These are phyloP conservation scores for Marmota monax DNA, from an alignment of 2,113 vertebrate genomes.

Conservation along the genomic window DNA sequence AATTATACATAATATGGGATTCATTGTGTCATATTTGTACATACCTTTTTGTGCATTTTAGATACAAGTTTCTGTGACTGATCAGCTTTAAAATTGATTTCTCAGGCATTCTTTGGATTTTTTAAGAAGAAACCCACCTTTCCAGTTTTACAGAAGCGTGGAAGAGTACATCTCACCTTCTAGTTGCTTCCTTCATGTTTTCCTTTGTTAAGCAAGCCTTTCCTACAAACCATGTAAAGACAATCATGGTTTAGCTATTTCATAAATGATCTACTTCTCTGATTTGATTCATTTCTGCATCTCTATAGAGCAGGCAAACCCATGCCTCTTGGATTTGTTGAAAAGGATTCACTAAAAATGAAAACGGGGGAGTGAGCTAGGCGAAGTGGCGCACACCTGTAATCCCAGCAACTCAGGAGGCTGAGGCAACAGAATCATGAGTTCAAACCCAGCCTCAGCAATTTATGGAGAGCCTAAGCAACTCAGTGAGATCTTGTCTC, in stretches of 20 bases:
- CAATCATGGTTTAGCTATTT: constrained; percentile 8
- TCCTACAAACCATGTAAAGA: background rate
- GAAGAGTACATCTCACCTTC: background rate
- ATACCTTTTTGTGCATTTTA: background rate
- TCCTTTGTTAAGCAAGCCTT: constrained; percentile 46
- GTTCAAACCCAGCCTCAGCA: too few species aligned
- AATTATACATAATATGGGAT: too few species aligned
- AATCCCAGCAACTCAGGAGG: too few species aligned
- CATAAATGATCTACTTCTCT: constrained; percentile 12
- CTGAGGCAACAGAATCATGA: too few species aligned
- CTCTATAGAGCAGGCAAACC: constrained; percentile 30
- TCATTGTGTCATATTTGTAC: too few species aligned
- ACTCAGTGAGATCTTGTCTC: too few species aligned
- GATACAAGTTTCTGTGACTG: constrained; percentile 6
- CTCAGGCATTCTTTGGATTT: constrained; percentile 39
- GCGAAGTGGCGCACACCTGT: background rate
- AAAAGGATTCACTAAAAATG: constrained; percentile 33
- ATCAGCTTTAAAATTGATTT: constrained; percentile 19
- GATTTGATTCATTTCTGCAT: constrained; percentile 45
- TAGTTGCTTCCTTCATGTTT: constrained; percentile 24
- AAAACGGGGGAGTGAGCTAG: background rate
- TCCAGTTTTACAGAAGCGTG: background rate
- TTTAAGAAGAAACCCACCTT: constrained; percentile 8
- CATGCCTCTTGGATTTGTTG: constrained; percentile 28
- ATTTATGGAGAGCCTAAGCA: too few species aligned